Percentiles rank a stretch among this genome's conserved stretches.
These are phyloP conservation scores for Tetragonisca angustula DNA, from an alignment of 2,888 invertebrate species.

Conservation along the genomic window DNA sequence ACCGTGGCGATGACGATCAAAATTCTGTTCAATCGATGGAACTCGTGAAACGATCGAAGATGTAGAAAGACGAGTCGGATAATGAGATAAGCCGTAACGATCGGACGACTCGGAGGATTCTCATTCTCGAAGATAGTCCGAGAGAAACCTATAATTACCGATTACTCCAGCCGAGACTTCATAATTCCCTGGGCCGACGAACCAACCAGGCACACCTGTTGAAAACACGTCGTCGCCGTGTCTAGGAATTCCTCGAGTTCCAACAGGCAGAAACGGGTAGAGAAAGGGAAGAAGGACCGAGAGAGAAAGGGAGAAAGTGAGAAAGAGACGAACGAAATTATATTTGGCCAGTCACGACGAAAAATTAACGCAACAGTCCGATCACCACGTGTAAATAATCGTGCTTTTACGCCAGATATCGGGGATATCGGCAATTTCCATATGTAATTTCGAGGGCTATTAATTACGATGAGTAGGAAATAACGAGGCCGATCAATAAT, in stretches of 20 bases:
- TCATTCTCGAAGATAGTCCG: constrained; percentile 46
- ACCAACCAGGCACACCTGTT: constrained; percentile 67
- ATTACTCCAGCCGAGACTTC: constrained; percentile 73
- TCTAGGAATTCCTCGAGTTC: constrained; percentile 61
- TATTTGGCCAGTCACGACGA: constrained; percentile 54
- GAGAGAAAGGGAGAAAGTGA: background rate
- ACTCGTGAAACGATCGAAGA: constrained; percentile 45
- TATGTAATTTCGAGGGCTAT: constrained; percentile 57
- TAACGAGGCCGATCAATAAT: constrained; percentile 45
- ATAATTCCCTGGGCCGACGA: constrained; percentile 63
- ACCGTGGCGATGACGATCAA: background rate
- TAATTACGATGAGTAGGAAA: constrained; percentile 46
- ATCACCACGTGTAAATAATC: constrained; percentile 46
- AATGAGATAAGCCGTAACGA: constrained; percentile 61
- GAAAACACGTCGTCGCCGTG: constrained; percentile 63
- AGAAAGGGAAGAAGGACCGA: no score
- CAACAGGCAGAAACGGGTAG: constrained; percentile 19
- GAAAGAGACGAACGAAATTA: constrained; percentile 46
- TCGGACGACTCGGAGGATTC: constrained; percentile 53
- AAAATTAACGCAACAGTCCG: constrained; percentile 49
- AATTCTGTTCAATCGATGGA: constrained; percentile 23
- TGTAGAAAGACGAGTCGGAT: constrained; percentile 54
- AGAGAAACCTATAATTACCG: constrained; percentile 78
- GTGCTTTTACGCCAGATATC: constrained; percentile 13
- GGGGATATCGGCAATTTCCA: constrained; percentile 57